Conservation (phyloP, 2,797 vertebrate genomes). For the Pseudochirops cupreus region DNA sequence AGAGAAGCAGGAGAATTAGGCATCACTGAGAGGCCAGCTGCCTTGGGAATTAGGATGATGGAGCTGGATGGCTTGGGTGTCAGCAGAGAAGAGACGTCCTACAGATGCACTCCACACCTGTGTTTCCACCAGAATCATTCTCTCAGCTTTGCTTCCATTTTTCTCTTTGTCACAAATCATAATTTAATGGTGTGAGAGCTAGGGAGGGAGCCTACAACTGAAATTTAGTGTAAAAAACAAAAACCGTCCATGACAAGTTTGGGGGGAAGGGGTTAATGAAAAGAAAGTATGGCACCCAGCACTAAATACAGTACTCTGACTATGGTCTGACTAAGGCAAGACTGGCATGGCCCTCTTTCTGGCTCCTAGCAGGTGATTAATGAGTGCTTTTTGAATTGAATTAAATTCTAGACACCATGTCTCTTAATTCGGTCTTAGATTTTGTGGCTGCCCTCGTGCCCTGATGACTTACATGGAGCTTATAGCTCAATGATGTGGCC, state of each 20-base stretch:
- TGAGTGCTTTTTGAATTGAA: not conserved
- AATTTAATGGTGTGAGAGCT: not conserved
- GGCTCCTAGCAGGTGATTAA: not conserved
- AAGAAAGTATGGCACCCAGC: not conserved
- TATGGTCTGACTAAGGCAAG: not conserved
- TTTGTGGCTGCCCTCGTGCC: too few species aligned
- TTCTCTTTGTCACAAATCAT: not conserved
- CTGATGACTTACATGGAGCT: not conserved
- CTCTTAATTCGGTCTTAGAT: not conserved
- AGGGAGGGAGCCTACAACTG: not conserved
- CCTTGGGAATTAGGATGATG: not conserved
- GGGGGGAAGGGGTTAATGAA: too few species aligned
- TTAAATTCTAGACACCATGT: not conserved
- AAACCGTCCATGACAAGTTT: not conserved
- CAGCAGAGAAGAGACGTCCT: not conserved
- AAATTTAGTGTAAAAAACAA: not conserved
- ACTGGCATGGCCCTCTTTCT: not conserved
- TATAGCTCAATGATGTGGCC: not conserved
- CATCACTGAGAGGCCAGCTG: too few species aligned
- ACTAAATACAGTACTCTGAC: not conserved
- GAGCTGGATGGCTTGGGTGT: not conserved
- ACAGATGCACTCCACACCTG: accelerated
- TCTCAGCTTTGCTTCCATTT: not conserved
- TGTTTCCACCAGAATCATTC: not conserved
- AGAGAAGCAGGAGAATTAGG: not conserved